Percentiles rank a stretch among this genome's conserved stretches.
Evolutionary conservation across 2,113 vertebrate species (phyloP).

Genomic region (Cromileptes altivelis): DNA sequence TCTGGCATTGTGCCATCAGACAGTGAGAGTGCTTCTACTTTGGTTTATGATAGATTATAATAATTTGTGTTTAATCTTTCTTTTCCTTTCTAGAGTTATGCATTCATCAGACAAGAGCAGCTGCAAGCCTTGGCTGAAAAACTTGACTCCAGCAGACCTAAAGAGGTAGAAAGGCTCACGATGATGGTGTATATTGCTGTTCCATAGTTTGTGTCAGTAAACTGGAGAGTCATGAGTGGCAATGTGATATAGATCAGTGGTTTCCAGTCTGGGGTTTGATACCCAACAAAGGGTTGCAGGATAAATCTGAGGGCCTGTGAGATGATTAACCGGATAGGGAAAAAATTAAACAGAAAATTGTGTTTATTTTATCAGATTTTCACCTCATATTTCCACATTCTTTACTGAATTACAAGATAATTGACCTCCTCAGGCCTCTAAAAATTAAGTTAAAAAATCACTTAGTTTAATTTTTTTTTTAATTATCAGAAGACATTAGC

Average conservation of each 20-base stretch:
- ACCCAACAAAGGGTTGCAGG: not conserved
- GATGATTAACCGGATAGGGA: too few species aligned
- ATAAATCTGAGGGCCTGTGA: too few species aligned
- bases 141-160: constrained; percentile 90
- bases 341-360: too few species aligned
- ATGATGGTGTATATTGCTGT: not conserved
- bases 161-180: constrained; percentile 86
- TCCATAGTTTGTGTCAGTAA: not conserved
- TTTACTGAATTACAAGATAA: not conserved
- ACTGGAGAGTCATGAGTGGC: not conserved
- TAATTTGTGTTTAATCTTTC: not conserved
- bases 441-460: not conserved
- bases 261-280: not conserved
- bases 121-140: constrained; percentile 91
- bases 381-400: too few species aligned
- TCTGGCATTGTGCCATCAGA: not conserved
- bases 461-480: too few species aligned
- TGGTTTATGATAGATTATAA: not conserved
- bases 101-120: constrained; percentile 95
- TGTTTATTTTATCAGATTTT: too few species aligned
- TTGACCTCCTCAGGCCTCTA: not conserved
- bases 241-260: not conserved
- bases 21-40: not conserved
- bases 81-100: constrained; percentile 89
- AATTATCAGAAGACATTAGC: not conserved